Percentiles rank a stretch among this genome's conserved stretches.
phyloP scores from a whole-genome alignment of 2,797 vertebrate genomes.

The Bryconaethiops microstoma region DNA sequence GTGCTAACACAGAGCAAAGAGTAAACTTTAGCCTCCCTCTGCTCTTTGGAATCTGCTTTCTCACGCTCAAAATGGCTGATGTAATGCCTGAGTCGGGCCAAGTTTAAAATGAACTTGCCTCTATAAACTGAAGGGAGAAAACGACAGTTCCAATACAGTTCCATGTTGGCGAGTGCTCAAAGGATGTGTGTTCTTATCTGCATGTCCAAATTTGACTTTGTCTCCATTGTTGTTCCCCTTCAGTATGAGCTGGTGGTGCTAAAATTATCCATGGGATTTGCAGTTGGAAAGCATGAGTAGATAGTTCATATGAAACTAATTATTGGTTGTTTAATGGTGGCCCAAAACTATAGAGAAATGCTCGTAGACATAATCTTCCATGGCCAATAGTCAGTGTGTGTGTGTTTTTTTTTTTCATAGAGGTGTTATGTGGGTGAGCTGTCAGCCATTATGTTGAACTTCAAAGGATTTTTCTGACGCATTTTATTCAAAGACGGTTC shows the following conservation, averaged over 20 bases:
- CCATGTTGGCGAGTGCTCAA: constrained; percentile 51
- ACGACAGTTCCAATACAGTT: constrained; percentile 61
- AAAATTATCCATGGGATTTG: constrained; percentile 19
- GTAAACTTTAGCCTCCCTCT: constrained; percentile 54
- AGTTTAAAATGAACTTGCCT: constrained; percentile 66
- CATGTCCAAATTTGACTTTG: constrained; percentile 25
- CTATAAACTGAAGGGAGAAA: constrained; percentile 68
- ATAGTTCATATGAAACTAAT: constrained; percentile 30
- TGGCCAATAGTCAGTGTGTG: constrained; percentile 21
- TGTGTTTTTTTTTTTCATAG: neutral
- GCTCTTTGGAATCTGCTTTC: constrained; percentile 73
- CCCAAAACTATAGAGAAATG: neutral
- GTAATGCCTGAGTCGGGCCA: constrained; percentile 72
- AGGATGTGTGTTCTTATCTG: constrained; percentile 44
- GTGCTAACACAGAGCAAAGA: constrained; percentile 66
- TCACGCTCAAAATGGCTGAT: constrained; percentile 75
- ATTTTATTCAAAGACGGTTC: neutral
- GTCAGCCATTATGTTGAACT: constrained; percentile 33
- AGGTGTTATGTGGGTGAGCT: constrained; percentile 4
- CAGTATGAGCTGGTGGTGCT: neutral
- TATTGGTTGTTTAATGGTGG: constrained; percentile 17
- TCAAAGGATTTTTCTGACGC: constrained; percentile 4
- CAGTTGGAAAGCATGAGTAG: constrained; percentile 3
- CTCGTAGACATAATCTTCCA: constrained; percentile 17
- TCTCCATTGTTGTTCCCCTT: neutral